Conservation (phyloP, 2,888 invertebrate genomes). For the Lasiommata megera region DNA sequence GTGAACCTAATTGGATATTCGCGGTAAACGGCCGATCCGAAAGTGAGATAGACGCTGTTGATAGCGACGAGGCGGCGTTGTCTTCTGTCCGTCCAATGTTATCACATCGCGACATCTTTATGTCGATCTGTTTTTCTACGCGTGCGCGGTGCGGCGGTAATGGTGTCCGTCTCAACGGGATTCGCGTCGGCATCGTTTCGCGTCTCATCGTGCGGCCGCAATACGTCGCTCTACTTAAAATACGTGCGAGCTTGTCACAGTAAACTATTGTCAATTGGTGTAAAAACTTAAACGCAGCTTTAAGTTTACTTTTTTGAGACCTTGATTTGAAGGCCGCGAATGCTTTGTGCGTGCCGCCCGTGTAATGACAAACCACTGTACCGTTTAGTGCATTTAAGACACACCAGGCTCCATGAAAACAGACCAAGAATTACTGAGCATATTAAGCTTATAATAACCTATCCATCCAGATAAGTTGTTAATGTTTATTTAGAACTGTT, state of each 20-base stretch:
- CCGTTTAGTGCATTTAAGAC: too few species aligned
- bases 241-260: constrained; percentile 73
- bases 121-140: constrained; percentile 70
- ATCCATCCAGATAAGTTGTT: too few species aligned
- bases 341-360: too few species aligned
- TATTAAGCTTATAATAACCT: too few species aligned
- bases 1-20: constrained; percentile 67
- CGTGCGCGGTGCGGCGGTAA: constrained; percentile 73
- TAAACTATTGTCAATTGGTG: constrained; percentile 58
- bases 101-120: constrained; percentile 72
- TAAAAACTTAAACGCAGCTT: constrained; percentile 41
- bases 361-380: too few species aligned
- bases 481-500: too few species aligned
- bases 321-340: too few species aligned
- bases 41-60: constrained; percentile 55
- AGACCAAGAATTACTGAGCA: too few species aligned
- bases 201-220: constrained; percentile 76
- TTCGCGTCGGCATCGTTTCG: constrained; percentile 73
- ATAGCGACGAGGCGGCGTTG: constrained; percentile 54
- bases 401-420: too few species aligned
- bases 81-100: constrained; percentile 67
- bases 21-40: constrained; percentile 56
- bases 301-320: too few species aligned
- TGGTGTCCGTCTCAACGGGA: constrained; percentile 77
- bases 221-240: constrained; percentile 76